Conservation (phyloP, 2,888 invertebrate genomes). For the Morpho achilles region DNA sequence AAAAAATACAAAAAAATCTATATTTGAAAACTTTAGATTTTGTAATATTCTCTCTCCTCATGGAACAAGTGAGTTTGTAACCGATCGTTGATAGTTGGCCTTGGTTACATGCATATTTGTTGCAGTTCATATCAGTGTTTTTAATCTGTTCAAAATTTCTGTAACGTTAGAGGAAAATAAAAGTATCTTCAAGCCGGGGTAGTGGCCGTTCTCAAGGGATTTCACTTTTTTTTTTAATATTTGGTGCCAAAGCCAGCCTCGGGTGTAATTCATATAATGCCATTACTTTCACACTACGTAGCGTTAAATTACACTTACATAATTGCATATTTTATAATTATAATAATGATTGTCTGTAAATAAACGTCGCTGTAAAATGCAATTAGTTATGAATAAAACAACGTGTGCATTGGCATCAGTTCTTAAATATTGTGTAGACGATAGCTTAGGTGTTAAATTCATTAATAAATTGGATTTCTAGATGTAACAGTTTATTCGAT, state of each 20-base stretch:
- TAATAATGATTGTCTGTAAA: slow-evolving; percentile 5
- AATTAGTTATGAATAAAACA: background rate
- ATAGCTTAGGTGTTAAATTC: slow-evolving; percentile 29
- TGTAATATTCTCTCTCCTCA: slow-evolving; percentile 50
- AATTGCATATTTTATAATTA: slow-evolving; percentile 8
- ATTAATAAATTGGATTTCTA: slow-evolving; percentile 21
- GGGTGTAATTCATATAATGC: slow-evolving; percentile 2
- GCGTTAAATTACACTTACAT: background rate
- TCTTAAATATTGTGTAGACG: slow-evolving; percentile 25
- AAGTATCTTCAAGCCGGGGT: slow-evolving; percentile 60
- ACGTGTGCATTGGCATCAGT: slow-evolving; percentile 26
- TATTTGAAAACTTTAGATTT: slow-evolving; percentile 38
- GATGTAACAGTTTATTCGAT: slow-evolving; percentile 18
- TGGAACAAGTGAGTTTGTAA: slow-evolving; percentile 67
- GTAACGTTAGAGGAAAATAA: slow-evolving; percentile 57
- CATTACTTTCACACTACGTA: slow-evolving; percentile 7
- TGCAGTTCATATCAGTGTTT: slow-evolving; percentile 51
- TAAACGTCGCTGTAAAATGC: slow-evolving; percentile 8
- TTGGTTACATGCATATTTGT: slow-evolving; percentile 76
- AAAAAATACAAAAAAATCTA: slow-evolving; percentile 31
- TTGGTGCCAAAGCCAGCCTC: slow-evolving; percentile 34
- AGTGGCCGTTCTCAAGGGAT: slow-evolving; percentile 64
- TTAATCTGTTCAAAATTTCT: slow-evolving; percentile 49
- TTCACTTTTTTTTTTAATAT: slow-evolving; percentile 44
- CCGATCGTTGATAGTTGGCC: slow-evolving; percentile 54